Base-by-base conservation (phyloP, 2,797 vertebrate genomes). In the Podarcis siculus region DNA sequence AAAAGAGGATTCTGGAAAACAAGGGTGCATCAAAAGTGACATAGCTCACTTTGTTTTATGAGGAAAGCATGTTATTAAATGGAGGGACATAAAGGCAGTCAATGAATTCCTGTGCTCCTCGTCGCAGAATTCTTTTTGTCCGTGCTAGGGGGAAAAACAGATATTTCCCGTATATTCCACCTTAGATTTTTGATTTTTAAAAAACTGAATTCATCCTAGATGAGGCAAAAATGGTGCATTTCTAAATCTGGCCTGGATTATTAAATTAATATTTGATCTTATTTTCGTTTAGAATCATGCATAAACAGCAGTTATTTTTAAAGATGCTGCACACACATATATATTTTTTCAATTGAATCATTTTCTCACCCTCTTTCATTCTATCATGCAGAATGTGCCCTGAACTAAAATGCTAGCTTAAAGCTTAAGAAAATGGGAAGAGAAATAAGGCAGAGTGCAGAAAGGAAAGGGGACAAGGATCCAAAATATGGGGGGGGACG, bases 361-460 rank as follows among this genome's bases (percentile, higher is more conserved):
- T 32, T 80, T 64, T 10, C 61, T 32, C 67, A 39, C 6, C 23
- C 82, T 35, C 4, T 58, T 23, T 45, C 25, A 19, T 30, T 55
- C 35, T 58, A 49, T 71, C 0, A 3, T 25, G 66, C 13, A 35
- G 45, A 37, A 19, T 83, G n/a, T 55, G 75, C 55, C 66, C 5
- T 32, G 17, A 37, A 25, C 58, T 49, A 4, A 32, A 35, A 55
- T 66, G 21, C 19, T 80, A 61, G 39, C 30, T 79, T 76, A 73
- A 67, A 83, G 78, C 69, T 78, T 75, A 80, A 39, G 37, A 85
- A 85, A 82, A 85, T 1, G 35, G 19, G 32, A n/a, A 76, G 76
- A 15, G 69, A 23, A 81, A 69, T 8, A 71, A n/a, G 30, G 75
- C 15, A 37, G n/a, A 75, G 15, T 42, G 2, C 12, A 42, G 37